These are phyloP conservation scores for Caenorhabditis elegans DNA, from an alignment of 1,140 invertebrate species.

Conservation along the genomic window WBcel235 BX284604.4:10968001-10968500, in stretches of 20 bases:
- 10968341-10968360: constrained; percentile 16
- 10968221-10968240: background rate
- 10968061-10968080: background rate
- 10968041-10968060: background rate
- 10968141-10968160: background rate
- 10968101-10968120: background rate
- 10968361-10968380: background rate
- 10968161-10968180: background rate
- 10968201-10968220: background rate
- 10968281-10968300: background rate
- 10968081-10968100: constrained; percentile 12
- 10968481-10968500: no score
- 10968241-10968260: constrained; percentile 3
- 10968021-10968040: background rate
- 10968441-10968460: no score
- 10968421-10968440: background rate
- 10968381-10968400: background rate
- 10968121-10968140: background rate
- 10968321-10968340: constrained; percentile 16
- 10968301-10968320: background rate
- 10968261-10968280: constrained; percentile 15
- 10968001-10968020: background rate
- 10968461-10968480: no score
- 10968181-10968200: background rate
- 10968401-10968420: background rate